Evolutionary conservation across 2,888 invertebrate genomes (phyloP).

Genomic region (Trachelus tabidus): DNA sequence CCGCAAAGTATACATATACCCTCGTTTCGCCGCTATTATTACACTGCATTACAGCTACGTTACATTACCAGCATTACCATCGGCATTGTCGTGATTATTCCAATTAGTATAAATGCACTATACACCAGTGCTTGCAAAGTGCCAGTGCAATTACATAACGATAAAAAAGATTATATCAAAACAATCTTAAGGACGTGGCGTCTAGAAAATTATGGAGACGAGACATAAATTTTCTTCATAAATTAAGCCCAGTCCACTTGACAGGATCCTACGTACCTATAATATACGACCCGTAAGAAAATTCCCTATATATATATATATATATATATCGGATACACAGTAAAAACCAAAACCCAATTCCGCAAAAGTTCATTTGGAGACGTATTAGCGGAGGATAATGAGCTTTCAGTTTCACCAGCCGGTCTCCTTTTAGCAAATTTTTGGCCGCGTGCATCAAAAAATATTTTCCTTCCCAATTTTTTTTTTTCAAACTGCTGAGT

Average conservation of each 20-base stretch:
- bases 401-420: conserved; percentile 41
- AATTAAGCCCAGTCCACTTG: background rate
- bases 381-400: conserved; percentile 57
- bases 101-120: background rate
- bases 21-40: background rate
- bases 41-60: background rate
- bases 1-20: background rate
- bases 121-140: background rate
- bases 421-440: conserved; percentile 28
- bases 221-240: background rate
- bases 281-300: background rate
- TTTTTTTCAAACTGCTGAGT: background rate
- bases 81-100: background rate
- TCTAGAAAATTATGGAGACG: background rate
- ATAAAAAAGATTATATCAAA: background rate
- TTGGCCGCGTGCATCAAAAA: conserved; percentile 15
- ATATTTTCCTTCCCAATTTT: conserved; percentile 7
- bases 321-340: background rate
- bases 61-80: background rate
- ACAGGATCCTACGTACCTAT: background rate
- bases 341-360: background rate
- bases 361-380: conserved; percentile 22
- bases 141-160: background rate
- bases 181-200: background rate
- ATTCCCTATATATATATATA: background rate